A percentile compares a stretch with the other conserved stretches of the same genome.
These are phyloP conservation scores for Pocillopora grandis DNA, from an alignment of 92 coral and sea anemone genomes.

Conservation along the genomic window DNA sequence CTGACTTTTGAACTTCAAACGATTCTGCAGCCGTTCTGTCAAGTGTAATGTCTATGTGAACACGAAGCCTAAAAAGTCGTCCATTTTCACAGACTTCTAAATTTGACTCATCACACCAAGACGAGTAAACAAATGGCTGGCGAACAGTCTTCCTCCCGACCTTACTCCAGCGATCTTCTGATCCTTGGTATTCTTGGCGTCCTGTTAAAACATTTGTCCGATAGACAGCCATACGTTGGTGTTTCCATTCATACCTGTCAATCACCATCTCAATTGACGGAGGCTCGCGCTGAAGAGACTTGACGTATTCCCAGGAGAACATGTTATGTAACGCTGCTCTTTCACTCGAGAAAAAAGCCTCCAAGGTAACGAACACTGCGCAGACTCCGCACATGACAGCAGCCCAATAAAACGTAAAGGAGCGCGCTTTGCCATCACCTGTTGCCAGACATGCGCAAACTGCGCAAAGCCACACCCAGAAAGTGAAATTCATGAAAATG, in stretches of 20 bases:
- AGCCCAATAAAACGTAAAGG: conserved; percentile 46
- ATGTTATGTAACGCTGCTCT: conserved; percentile 34
- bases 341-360: conserved; percentile 45
- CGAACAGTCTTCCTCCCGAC: conserved; percentile 19
- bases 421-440: conserved; percentile 6
- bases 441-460: conserved; percentile 32
- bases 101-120: conserved; percentile 43
- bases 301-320: conserved; percentile 54
- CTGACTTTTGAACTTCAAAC: conserved; percentile 39
- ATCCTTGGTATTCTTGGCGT: not conserved
- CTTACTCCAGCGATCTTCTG: conserved; percentile 16
- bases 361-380: conserved; percentile 40
- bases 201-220: conserved; percentile 6
- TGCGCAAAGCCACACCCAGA: conserved; percentile 59
- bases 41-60: conserved; percentile 41
- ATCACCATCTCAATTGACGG: conserved; percentile 38
- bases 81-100: not conserved
- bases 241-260: conserved; percentile 38
- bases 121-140: conserved; percentile 47
- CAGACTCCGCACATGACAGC: conserved; percentile 52
- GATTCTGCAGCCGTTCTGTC: conserved; percentile 30
- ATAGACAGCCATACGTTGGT: not conserved
- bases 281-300: conserved; percentile 23
- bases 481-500: conserved; percentile 50
- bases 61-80: conserved; percentile 20